Evolutionary conservation across 2,113 vertebrate genomes (phyloP).

Genomic region (Carlito syrichta): DNA sequence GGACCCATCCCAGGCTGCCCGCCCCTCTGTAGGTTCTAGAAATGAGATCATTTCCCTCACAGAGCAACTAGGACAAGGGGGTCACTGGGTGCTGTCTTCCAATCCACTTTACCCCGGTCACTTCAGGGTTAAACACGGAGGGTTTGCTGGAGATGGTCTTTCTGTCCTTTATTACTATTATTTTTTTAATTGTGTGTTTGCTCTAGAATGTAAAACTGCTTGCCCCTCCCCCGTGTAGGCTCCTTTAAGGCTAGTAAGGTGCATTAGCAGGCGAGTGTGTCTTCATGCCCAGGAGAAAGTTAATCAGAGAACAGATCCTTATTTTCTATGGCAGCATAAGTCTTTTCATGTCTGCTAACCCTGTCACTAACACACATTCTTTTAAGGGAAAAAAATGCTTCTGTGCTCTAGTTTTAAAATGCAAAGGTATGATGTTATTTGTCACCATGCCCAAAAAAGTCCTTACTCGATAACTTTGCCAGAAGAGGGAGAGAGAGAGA

Average conservation of each 20-base stretch:
- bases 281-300: slow-evolving; percentile 68
- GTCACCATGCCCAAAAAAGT: slow-evolving; percentile 97
- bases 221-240: neutral
- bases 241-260: slow-evolving; percentile 37
- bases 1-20: slow-evolving; percentile 20
- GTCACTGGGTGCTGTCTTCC: slow-evolving; percentile 45
- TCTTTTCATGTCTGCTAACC: slow-evolving; percentile 78
- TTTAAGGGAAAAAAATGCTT: slow-evolving; percentile 84
- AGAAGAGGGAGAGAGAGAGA: slow-evolving; percentile 95
- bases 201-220: slow-evolving; percentile 46
- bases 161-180: neutral
- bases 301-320: slow-evolving; percentile 71
- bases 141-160: neutral
- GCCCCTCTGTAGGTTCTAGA: slow-evolving; percentile 67
- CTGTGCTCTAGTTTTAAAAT: slow-evolving; percentile 89
- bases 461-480: slow-evolving; percentile 99
- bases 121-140: slow-evolving; percentile 77
- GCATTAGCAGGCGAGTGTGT: slow-evolving; percentile 41
- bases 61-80: slow-evolving; percentile 45
- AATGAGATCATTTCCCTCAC: slow-evolving; percentile 59
- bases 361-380: slow-evolving; percentile 85
- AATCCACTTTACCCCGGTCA: slow-evolving; percentile 13
- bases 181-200: neutral
- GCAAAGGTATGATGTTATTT: slow-evolving; percentile 99
- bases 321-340: slow-evolving; percentile 74